Conservation (phyloP, 2,888 invertebrate genomes). For the Elysia crispata region DNA sequence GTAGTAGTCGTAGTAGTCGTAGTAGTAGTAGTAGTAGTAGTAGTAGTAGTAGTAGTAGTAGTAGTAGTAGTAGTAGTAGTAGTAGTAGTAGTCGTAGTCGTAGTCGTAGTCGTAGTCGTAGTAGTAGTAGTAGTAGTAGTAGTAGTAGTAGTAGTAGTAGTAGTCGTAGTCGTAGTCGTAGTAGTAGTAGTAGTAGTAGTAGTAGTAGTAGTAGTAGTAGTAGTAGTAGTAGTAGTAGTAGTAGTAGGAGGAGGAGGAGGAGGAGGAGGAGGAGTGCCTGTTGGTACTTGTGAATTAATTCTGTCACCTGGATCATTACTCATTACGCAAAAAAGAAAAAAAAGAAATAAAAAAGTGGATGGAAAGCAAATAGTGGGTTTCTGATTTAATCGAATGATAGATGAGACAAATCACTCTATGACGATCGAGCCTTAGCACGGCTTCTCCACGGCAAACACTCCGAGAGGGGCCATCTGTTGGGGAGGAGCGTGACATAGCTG, state of each 20-base stretch:
- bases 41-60: conserved; percentile 41
- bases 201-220: conserved; percentile 12
- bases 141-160: conserved; percentile 24
- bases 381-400: too few species aligned
- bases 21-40: conserved; percentile 39
- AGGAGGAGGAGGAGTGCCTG: conserved; percentile 2
- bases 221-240: conserved; percentile 17
- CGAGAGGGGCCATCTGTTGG: too few species aligned
- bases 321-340: too few species aligned
- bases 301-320: too few species aligned
- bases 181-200: conserved; percentile 30
- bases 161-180: conserved; percentile 40
- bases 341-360: too few species aligned
- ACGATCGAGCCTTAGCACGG: too few species aligned
- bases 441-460: too few species aligned
- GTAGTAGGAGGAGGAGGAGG: conserved; percentile 10
- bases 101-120: conserved; percentile 15
- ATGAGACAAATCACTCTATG: too few species aligned
- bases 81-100: conserved; percentile 12
- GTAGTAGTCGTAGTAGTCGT: conserved; percentile 39
- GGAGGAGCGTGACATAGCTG: too few species aligned
- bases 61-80: conserved; percentile 33
- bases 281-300: too few species aligned
- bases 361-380: too few species aligned
- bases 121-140: conserved; percentile 22